These are phyloP conservation scores for Drosophila sulfurigaster DNA, from an alignment of 1,140 invertebrate species.

Conservation along the genomic window DNA sequence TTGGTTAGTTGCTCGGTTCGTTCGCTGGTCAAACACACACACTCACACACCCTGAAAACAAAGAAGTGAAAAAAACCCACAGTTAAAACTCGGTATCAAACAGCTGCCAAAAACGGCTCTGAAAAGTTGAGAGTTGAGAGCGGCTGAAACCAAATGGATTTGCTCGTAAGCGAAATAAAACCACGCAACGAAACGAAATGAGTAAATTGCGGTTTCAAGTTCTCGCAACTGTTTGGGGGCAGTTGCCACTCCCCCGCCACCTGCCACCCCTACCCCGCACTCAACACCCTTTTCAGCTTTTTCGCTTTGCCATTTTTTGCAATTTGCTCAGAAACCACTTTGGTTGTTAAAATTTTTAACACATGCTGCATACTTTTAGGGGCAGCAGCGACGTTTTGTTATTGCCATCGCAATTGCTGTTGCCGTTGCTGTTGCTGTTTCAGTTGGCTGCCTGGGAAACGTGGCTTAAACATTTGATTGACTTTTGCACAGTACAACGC, in stretches of 20 bases:
- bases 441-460: slow-evolving; percentile 30
- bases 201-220: slow-evolving; percentile 80
- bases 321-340: slow-evolving; percentile 53
- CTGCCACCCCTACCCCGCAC: background rate
- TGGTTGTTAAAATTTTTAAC: slow-evolving; percentile 60
- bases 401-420: background rate
- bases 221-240: slow-evolving; percentile 54
- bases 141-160: slow-evolving; percentile 63
- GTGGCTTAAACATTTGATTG: slow-evolving; percentile 52
- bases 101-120: slow-evolving; percentile 49
- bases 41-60: background rate
- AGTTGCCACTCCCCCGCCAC: background rate
- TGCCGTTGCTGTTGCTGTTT: background rate
- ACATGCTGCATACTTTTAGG: slow-evolving; percentile 53
- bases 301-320: slow-evolving; percentile 53
- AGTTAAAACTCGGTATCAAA: slow-evolving; percentile 48
- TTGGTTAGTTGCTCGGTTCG: slow-evolving; percentile 41
- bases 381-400: slow-evolving; percentile 10
- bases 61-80: background rate
- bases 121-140: slow-evolving; percentile 58
- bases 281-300: slow-evolving; percentile 2
- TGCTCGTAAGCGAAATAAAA: slow-evolving; percentile 78
- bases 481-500: slow-evolving; percentile 34
- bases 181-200: slow-evolving; percentile 80
- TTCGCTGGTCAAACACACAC: background rate